A percentile compares a stretch with the other conserved stretches of the same genome.
phyloP scores from a whole-genome alignment of 1,140 invertebrate species.

The Copidosoma floridanum region DNA sequence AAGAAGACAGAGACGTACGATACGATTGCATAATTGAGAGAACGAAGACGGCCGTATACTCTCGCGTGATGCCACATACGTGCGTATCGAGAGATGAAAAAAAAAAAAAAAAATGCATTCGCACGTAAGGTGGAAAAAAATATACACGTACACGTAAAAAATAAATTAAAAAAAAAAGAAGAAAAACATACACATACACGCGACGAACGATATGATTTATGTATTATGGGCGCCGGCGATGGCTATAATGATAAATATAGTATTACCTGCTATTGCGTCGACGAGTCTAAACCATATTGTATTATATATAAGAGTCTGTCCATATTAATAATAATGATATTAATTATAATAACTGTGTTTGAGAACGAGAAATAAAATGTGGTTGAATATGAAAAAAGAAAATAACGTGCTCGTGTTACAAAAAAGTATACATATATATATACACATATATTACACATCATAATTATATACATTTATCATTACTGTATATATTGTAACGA shows the following conservation, averaged over 20 bases:
- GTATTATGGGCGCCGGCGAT: slow-evolving; percentile 46
- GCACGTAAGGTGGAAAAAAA: slow-evolving; percentile 2
- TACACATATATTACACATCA: slow-evolving; percentile 14
- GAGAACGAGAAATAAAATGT: slow-evolving; percentile 60
- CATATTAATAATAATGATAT: slow-evolving; percentile 58
- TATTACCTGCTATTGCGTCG: slow-evolving; percentile 57
- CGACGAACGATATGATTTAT: slow-evolving; percentile 40
- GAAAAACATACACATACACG: slow-evolving; percentile 6
- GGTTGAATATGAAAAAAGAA: slow-evolving; percentile 55
- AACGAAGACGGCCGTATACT: slow-evolving; percentile 18
- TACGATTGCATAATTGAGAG: slow-evolving; percentile 12
- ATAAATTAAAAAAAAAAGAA: neutral
- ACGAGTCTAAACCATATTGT: slow-evolving; percentile 58
- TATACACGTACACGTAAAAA: slow-evolving; percentile 1
- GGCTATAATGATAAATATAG: slow-evolving; percentile 51
- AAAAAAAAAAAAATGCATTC: neutral
- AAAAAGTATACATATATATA: neutral
- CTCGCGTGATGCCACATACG: slow-evolving; percentile 12
- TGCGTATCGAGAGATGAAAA: neutral
- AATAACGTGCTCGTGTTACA: slow-evolving; percentile 14
- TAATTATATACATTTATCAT: too few species aligned
- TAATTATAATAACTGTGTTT: slow-evolving; percentile 59
- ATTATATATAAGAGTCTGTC: slow-evolving; percentile 59
- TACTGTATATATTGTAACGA: too few species aligned
- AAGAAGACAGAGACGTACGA: slow-evolving; percentile 25